phyloP scores from a whole-genome alignment of 2,113 vertebrate genomes.

The Pachycephala philippinensis region DNA sequence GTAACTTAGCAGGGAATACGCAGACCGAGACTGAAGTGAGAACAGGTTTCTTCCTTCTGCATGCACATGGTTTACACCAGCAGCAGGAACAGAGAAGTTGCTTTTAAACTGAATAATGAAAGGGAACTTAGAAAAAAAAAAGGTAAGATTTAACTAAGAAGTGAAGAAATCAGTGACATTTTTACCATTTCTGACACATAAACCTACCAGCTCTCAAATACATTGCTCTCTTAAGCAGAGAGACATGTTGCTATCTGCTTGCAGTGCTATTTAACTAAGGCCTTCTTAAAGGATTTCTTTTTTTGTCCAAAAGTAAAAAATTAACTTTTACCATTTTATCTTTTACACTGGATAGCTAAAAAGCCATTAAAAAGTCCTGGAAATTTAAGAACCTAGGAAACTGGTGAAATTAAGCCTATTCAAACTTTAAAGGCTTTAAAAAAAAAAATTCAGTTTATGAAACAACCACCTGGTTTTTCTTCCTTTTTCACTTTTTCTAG shows the following conservation, averaged over 20 bases:
- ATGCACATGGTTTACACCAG: background rate
- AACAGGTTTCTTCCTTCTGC: background rate
- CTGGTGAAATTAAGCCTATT: background rate
- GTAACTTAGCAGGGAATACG: background rate
- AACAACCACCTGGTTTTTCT: conserved; percentile 80
- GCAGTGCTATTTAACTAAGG: background rate
- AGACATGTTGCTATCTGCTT: background rate
- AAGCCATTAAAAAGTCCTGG: background rate
- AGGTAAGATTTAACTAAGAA: background rate
- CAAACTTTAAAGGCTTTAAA: background rate
- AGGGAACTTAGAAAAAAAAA: background rate
- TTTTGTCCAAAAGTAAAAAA: background rate
- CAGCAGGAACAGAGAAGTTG: background rate
- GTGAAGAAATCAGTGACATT: background rate
- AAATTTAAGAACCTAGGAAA: background rate
- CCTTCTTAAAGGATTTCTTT: background rate
- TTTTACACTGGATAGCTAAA: background rate
- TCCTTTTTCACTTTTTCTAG: conserved; percentile 79
- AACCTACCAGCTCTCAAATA: background rate
- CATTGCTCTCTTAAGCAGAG: background rate
- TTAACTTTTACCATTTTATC: background rate
- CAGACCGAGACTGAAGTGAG: background rate
- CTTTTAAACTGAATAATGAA: background rate
- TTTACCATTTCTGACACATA: background rate
- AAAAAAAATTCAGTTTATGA: background rate